phyloP scores from a whole-genome alignment of 1,140 invertebrate genomes.

The Eumaeus atala region DNA sequence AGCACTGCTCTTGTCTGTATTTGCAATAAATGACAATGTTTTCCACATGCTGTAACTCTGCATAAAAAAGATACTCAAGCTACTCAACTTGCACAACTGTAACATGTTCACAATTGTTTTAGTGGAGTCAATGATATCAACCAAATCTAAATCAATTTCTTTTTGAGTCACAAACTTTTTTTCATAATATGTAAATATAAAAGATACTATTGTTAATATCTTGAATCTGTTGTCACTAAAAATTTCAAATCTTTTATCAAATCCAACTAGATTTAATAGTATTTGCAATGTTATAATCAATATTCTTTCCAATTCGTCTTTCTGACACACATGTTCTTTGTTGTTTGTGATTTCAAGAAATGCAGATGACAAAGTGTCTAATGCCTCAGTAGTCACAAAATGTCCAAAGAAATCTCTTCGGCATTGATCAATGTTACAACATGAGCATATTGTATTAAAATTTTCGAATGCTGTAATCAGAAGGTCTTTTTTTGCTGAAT shows the following conservation, averaged over 20 bases:
- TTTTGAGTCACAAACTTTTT: constrained; percentile 50
- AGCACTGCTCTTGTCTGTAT: constrained; percentile 33
- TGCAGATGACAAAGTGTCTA: constrained; percentile 43
- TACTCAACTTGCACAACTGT: constrained; percentile 30
- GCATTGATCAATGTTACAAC: constrained; percentile 46
- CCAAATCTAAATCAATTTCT: constrained; percentile 54
- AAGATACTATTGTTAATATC: constrained; percentile 41
- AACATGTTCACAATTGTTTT: constrained; percentile 41
- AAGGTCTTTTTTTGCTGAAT: constrained; percentile 79
- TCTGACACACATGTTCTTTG: constrained; percentile 39
- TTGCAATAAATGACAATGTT: constrained; percentile 34
- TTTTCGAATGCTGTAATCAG: constrained; percentile 74
- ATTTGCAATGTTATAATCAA: constrained; percentile 58
- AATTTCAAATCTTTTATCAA: constrained; percentile 43
- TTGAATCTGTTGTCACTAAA: constrained; percentile 41
- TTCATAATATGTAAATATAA: constrained; percentile 51
- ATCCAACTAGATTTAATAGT: constrained; percentile 46
- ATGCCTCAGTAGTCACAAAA: constrained; percentile 49
- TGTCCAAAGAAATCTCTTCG: constrained; percentile 50
- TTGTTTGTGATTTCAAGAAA: constrained; percentile 50
- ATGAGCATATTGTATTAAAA: constrained; percentile 72
- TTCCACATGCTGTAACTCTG: constrained; percentile 50
- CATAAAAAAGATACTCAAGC: constrained; percentile 36
- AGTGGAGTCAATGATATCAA: constrained; percentile 58
- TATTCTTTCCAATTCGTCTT: constrained; percentile 55